Base-by-base conservation (phyloP, 1,140 invertebrate genomes). In the Aphis gossypii region DNA sequence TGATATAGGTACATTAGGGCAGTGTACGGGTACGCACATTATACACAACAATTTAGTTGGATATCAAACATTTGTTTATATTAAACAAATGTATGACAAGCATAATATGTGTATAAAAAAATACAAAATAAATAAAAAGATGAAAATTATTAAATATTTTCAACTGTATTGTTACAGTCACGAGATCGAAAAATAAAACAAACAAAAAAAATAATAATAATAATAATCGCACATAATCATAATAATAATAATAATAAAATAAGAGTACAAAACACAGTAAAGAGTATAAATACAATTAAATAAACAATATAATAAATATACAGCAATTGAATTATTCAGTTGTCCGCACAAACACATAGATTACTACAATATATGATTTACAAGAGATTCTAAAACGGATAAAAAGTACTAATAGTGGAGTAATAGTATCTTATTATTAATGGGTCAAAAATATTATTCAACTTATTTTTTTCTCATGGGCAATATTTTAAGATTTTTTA, bases 181-280 rank as follows among this genome's bases (percentile, higher is more conserved):
- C 25, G 90, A 92, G 90, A 92, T 92, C 90, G 60, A 48, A 92
- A 92, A 92, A 92, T 60, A 90, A 90, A 90, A 90, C 51, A 90
- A 90, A 90, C 51, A 90, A 90, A 90, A 88, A 89, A 41, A n/a
- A 48, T 87, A 21, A 88, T 48, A 20, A 87, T 87, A 30, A 44
- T 86, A 25, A 86, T 86, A 44, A 86, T 86, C 44, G 48, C 48
- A 51, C 48, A 48, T 87, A 51, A 54, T 88, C 51, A 88, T 88
- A 54, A 86, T 86, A 88, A 88, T 88, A 90, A 56, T 90, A 90
- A 90, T 90, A 56, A 90, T 89, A 38, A 89, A 56, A 41, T 90
- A 56, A n/a, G 9, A 90, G 54, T 60, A 90, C 30, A 90, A 90
- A 90, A 60, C 54, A 90, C 35, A 90, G 87, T 89, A 89, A 38